Conservation (phyloP, 1,140 invertebrate species). For the Neocloeon triangulifer region DNA sequence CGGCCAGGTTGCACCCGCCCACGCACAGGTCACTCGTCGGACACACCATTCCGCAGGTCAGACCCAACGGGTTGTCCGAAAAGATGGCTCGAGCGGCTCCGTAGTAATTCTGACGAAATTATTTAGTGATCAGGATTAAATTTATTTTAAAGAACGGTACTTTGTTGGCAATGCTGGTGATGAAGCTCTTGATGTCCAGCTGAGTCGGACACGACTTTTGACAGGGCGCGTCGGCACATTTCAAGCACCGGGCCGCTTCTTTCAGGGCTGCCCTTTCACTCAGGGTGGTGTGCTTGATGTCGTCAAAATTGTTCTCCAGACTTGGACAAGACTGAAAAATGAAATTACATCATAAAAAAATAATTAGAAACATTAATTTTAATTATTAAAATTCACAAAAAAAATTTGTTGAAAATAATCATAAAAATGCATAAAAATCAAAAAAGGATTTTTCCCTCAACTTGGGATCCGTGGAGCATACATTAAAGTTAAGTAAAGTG, state of each 20-base stretch:
- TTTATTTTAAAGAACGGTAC: too few species aligned
- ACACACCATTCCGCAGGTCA: constrained; percentile 98
- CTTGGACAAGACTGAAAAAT: constrained; percentile 41
- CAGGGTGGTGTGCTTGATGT: constrained; percentile 91
- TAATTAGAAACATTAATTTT: too few species aligned
- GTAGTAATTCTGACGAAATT: constrained; percentile 78
- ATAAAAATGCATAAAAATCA: too few species aligned
- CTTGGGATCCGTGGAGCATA: too few species aligned
- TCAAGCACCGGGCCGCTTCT: constrained; percentile 81
- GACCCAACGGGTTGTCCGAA: constrained; percentile 87
- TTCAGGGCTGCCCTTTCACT: constrained; percentile 80
- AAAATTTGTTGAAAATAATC: too few species aligned
- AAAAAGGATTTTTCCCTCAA: too few species aligned
- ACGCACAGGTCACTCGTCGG: constrained; percentile 96
- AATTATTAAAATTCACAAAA: too few species aligned
- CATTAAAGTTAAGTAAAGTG: too few species aligned
- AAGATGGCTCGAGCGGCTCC: constrained; percentile 91
- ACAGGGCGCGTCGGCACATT: constrained; percentile 95
- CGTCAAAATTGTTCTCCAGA: constrained; percentile 78
- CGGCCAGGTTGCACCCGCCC: constrained; percentile 88
- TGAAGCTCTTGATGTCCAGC: constrained; percentile 90
- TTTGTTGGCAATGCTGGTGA: constrained; percentile 89
- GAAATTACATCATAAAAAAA: too few species aligned
- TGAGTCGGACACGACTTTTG: constrained; percentile 97
- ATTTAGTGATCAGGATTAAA: too few species aligned